Conservation (phyloP, 1,140 invertebrate genomes). For the Venturia canescens region DNA sequence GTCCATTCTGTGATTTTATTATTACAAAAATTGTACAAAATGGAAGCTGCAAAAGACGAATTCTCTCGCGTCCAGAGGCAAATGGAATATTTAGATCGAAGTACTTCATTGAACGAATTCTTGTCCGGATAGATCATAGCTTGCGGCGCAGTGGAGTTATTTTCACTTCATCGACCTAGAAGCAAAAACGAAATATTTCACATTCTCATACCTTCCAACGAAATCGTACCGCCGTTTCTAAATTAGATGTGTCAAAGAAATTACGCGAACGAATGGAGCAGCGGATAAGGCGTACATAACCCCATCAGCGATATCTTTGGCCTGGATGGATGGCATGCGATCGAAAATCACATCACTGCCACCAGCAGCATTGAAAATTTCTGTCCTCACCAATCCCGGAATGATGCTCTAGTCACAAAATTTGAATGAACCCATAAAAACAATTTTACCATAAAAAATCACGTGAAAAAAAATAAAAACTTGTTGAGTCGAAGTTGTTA, state of each 20-base stretch:
- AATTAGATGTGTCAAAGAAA: background rate
- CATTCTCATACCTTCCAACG: background rate
- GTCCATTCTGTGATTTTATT: too few relatives aligned
- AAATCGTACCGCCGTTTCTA: background rate
- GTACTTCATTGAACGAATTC: background rate
- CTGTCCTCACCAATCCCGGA: constrained; percentile 79
- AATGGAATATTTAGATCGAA: too few relatives aligned
- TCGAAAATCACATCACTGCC: constrained; percentile 38
- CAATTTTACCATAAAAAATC: background rate
- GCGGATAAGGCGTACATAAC: constrained; percentile 76
- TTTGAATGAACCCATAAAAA: constrained; percentile 8
- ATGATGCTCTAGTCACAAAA: constrained; percentile 77
- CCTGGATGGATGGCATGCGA: constrained; percentile 60
- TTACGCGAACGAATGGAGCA: constrained; percentile 77
- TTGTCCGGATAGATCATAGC: constrained; percentile 1
- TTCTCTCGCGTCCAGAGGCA: too few relatives aligned
- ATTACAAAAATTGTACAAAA: too few relatives aligned
- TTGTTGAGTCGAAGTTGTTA: too few relatives aligned
- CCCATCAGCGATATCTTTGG: constrained; percentile 77
- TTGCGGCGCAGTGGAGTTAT: constrained; percentile 54
- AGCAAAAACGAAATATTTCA: constrained; percentile 8
- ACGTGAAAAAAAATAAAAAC: background rate
- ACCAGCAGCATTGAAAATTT: constrained; percentile 70
- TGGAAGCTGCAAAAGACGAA: too few relatives aligned
- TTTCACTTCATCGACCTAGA: constrained; percentile 45